Base-by-base conservation (phyloP, 2,797 vertebrate genomes). In the Enteromius fasciolatus region DNA sequence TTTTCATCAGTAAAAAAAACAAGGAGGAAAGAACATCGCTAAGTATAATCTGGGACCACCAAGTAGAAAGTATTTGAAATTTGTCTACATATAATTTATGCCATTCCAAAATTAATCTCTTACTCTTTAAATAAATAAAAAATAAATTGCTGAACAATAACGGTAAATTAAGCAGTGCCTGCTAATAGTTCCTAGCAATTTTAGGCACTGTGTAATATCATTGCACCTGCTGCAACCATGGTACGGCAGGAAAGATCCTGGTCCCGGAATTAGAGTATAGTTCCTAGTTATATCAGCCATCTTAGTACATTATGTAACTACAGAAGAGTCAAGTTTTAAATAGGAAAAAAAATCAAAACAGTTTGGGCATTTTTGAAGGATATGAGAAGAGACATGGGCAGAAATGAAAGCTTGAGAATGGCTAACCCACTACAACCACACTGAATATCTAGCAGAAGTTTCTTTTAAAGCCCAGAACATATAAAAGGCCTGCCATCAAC, bases 401-500 rank as follows among this genome's bases (percentile, higher is more conserved):
- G 39, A 61, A 69, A 31, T 0, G 39, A 73, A 84, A 78, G 87
- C 50, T 25, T 70, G 69, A 85, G 90, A 89, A 89, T 88, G 89
- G 90, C 85, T 90, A 89, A 90, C 87, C 86, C 31, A 69, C 85
- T 84, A 92, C 92, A 87, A 91, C 94, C 89, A 93, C 95, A 94
- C 96, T 94, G 95, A 95, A 95, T 96, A 96, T 96, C 96, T 95
- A 96, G 94, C 95, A 96, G 94, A 89, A 87, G 93, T 93, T 92
- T 92, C 93, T 95, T 95, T 95, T 96, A 96, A 97, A 97, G 94
- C 94, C 93, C 94, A 92, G 93, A 90, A 92, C 92, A 93, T 95
- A 96, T 95, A 97, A 97, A 85, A 97, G 96, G 94, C 95, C 95
- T 96, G 96, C 97, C 96, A 98, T 97, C 96, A 97, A 97, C 96